These are phyloP conservation scores for Acrocera orbiculus DNA, from an alignment of 2,888 invertebrate species.

Conservation along the genomic window DNA sequence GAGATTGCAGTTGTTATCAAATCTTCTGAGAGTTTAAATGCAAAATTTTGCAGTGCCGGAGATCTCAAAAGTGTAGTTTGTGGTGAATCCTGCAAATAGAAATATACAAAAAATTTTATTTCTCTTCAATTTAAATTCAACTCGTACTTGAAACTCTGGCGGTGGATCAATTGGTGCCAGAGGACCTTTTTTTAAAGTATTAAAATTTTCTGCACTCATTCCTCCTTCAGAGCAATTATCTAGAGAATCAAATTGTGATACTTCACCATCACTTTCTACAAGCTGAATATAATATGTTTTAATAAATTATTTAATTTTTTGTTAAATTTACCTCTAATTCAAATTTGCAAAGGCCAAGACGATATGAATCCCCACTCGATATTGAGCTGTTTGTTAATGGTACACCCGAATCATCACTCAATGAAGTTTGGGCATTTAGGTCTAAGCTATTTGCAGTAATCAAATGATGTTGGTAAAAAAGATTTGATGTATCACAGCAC, in stretches of 20 bases:
- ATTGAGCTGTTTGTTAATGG: slow-evolving; percentile 31
- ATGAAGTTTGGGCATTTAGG: slow-evolving; percentile 27
- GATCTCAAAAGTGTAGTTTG: slow-evolving; percentile 28
- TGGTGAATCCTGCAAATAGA: slow-evolving; percentile 23
- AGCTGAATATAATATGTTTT: slow-evolving; percentile 32
- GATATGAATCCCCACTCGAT: slow-evolving; percentile 30
- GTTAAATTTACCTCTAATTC: slow-evolving; percentile 25
- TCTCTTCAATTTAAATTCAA: too few relatives aligned
- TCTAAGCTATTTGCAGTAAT: slow-evolving; percentile 30
- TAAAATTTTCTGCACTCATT: slow-evolving; percentile 67
- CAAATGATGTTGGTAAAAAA: slow-evolving; percentile 25
- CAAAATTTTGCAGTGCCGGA: slow-evolving; percentile 13
- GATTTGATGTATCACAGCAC: too few relatives aligned
- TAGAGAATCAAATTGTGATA: slow-evolving; percentile 62
- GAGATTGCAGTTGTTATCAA: slow-evolving; percentile 16
- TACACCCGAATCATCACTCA: slow-evolving; percentile 31
- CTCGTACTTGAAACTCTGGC: slow-evolving; percentile 59
- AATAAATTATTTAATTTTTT: background rate
- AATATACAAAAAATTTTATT: background rate
- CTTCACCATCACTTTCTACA: slow-evolving; percentile 67
- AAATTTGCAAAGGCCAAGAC: slow-evolving; percentile 29
- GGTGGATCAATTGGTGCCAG: slow-evolving; percentile 62
- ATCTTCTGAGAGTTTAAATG: slow-evolving; percentile 12
- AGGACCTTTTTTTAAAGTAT: slow-evolving; percentile 65
- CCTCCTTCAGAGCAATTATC: slow-evolving; percentile 54